phyloP scores from a whole-genome alignment of 2,797 vertebrate genomes.

The Clarias platycephalus region DNA sequence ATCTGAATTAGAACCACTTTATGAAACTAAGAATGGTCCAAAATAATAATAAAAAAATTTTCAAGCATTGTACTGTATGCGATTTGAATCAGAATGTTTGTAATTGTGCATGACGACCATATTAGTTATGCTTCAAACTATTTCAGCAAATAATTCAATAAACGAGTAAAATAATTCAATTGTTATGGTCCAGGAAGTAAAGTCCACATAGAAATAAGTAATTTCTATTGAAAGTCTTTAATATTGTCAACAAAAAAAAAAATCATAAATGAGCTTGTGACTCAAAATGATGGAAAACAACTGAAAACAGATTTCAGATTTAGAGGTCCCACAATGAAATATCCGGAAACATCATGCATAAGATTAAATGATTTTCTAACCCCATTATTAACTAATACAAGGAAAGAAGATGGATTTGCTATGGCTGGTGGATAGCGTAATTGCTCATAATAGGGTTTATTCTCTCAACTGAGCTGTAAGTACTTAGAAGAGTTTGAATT shows the following conservation, averaged over 20 bases:
- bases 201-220: slow-evolving; percentile 22
- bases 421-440: slow-evolving; percentile 68
- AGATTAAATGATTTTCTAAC: slow-evolving; percentile 71
- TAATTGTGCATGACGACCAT: slow-evolving; percentile 20
- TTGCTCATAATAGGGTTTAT: slow-evolving; percentile 71
- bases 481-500: slow-evolving; percentile 62
- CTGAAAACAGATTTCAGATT: slow-evolving; percentile 59
- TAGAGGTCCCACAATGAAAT: slow-evolving; percentile 60
- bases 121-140: slow-evolving; percentile 37
- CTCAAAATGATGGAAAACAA: slow-evolving; percentile 57
- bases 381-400: slow-evolving; percentile 66
- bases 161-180: slow-evolving; percentile 12
- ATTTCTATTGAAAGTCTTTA: slow-evolving; percentile 28
- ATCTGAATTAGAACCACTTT: not conserved
- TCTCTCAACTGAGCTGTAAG: slow-evolving; percentile 70
- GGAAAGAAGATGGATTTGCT: slow-evolving; percentile 72
- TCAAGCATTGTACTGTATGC: not conserved
- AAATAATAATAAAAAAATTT: not conserved
- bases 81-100: slow-evolving; percentile 5
- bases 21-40: not conserved
- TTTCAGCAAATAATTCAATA: slow-evolving; percentile 22
- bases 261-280: slow-evolving; percentile 51
- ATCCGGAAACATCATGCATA: slow-evolving; percentile 69
- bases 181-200: slow-evolving; percentile 38
- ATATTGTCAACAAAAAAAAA: slow-evolving; percentile 41